phyloP scores from a whole-genome alignment of 1,140 invertebrate genomes.

The Dendrolimus punctatus region DNA sequence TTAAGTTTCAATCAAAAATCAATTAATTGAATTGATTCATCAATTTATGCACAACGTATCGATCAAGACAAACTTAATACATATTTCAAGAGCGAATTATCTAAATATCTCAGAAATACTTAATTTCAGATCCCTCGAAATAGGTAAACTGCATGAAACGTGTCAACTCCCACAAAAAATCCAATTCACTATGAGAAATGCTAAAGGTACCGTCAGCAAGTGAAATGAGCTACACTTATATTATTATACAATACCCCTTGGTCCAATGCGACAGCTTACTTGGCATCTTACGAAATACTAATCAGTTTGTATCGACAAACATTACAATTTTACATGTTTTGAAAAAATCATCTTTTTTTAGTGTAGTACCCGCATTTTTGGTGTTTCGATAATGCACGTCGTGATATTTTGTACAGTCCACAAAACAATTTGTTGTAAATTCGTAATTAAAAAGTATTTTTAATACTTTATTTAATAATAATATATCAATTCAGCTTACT shows the following conservation, averaged over 20 bases:
- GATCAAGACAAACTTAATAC: too few species aligned
- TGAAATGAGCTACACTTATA: constrained; percentile 58
- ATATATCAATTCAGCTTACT: too few species aligned
- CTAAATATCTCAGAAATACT: too few species aligned
- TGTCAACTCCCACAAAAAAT: background rate
- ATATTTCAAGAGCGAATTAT: too few species aligned
- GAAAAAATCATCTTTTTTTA: constrained; percentile 19
- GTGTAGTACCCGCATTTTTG: constrained; percentile 15
- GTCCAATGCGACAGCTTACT: constrained; percentile 61
- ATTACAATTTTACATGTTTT: constrained; percentile 17
- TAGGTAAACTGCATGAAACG: too few species aligned
- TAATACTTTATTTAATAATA: too few species aligned
- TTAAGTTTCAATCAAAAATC: too few species aligned
- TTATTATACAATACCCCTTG: constrained; percentile 50
- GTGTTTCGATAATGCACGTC: constrained; percentile 34
- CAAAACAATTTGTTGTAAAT: too few species aligned
- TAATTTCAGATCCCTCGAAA: too few species aligned
- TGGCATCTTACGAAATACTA: constrained; percentile 59
- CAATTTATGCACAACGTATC: too few species aligned
- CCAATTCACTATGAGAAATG: constrained; percentile 28
- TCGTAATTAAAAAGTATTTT: too few species aligned
- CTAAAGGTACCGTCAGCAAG: constrained; percentile 48
- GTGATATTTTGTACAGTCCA: constrained; percentile 1
- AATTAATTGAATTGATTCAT: too few species aligned
- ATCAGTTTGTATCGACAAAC: constrained; percentile 21